These are phyloP conservation scores for Caenorhabditis virilis DNA, from an alignment of 2,888 invertebrate genomes.

Conservation along the genomic window DNA sequence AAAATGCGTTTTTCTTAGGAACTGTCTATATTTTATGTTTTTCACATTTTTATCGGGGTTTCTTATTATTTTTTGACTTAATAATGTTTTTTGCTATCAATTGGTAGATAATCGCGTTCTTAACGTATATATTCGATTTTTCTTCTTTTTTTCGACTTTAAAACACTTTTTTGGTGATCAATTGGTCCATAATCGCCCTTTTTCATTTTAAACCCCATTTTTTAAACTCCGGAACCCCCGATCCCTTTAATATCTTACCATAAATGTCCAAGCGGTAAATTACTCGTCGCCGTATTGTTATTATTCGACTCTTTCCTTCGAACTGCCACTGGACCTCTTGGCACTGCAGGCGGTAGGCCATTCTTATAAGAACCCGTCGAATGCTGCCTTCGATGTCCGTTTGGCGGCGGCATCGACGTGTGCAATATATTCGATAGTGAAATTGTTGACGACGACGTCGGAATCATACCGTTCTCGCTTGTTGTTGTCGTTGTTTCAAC, in stretches of 20 bases:
- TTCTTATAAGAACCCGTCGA: background rate
- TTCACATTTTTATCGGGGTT: no score
- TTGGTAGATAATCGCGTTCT: no score
- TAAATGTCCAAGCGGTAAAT: background rate
- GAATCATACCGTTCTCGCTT: no score
- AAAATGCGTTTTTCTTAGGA: no score
- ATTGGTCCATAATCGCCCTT: no score
- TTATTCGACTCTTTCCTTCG: constrained; percentile 1
- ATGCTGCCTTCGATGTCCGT: constrained; percentile 7
- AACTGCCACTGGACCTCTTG: background rate
- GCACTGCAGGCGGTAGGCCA: background rate
- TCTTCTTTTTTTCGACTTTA: background rate
- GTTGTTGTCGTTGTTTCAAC: background rate
- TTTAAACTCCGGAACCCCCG: background rate
- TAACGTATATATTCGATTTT: no score
- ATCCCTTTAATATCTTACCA: constrained; percentile 3
- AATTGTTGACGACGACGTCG: constrained; percentile 3
- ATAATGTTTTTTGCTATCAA: no score
- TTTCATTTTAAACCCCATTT: no score
- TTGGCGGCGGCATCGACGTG: background rate
- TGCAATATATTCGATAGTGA: background rate
- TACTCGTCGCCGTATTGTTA: background rate
- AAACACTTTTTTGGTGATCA: no score
- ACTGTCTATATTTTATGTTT: no score
- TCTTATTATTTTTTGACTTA: no score